Evolutionary conservation across 1,140 invertebrate genomes (phyloP).

Genomic region (Elysia chlorotica): DNA sequence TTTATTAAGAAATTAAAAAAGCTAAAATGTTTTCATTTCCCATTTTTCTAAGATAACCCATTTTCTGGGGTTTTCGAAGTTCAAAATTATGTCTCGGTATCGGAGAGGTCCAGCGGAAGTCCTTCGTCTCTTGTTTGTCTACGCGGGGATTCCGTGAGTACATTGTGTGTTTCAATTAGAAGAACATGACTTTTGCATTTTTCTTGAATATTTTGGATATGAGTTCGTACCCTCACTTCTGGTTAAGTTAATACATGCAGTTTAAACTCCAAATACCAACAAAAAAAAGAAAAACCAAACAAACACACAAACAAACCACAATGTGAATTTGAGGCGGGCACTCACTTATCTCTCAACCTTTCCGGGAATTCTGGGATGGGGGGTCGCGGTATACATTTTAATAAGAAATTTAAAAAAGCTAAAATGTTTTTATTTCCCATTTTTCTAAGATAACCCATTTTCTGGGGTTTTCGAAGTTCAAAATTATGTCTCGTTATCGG

Average conservation of each 20-base stretch:
- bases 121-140: neutral
- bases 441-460: neutral
- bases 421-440: neutral
- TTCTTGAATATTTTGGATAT: too few species aligned
- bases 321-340: too few species aligned
- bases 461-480: neutral
- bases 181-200: neutral
- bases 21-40: neutral
- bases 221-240: too few species aligned
- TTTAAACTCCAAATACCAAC: too few species aligned
- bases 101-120: neutral
- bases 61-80: neutral
- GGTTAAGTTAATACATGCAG: too few species aligned
- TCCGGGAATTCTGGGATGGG: too few species aligned
- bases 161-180: neutral
- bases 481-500: neutral
- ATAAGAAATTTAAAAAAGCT: too few species aligned
- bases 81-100: neutral
- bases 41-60: neutral
- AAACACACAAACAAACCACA: too few species aligned
- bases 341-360: too few species aligned
- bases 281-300: too few species aligned
- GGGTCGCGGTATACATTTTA: too few species aligned
- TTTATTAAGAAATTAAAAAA: too few species aligned
- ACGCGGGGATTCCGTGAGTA: conserved; percentile 1